Evolutionary conservation across 2,888 invertebrate genomes (phyloP).

Genomic region (Hemaris fuciformis): DNA sequence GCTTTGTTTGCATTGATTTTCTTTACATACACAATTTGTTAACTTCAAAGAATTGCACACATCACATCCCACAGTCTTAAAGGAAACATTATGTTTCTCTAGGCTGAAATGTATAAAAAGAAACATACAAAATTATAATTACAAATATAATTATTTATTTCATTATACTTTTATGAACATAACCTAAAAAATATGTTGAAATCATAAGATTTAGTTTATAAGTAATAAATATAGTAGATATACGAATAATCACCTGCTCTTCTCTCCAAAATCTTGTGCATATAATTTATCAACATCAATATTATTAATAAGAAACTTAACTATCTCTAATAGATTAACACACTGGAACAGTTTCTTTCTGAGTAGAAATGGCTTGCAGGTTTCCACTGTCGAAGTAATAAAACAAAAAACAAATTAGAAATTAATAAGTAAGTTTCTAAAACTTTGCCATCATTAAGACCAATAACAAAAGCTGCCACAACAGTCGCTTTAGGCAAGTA

Average conservation of each 20-base stretch:
- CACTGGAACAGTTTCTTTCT: conserved; percentile 65
- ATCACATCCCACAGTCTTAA: conserved; percentile 43
- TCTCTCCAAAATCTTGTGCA: conserved; percentile 41
- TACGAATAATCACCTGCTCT: conserved; percentile 42
- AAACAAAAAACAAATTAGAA: conserved; percentile 9
- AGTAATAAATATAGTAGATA: too few relatives aligned
- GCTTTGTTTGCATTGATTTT: conserved; percentile 22
- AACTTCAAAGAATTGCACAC: conserved; percentile 45
- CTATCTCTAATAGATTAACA: conserved; percentile 63
- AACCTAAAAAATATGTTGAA: not conserved
- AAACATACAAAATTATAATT: too few relatives aligned
- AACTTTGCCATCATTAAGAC: too few relatives aligned
- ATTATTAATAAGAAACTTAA: conserved; percentile 58
- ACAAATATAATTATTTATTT: too few relatives aligned
- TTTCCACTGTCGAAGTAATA: conserved; percentile 62
- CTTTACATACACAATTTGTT: conserved; percentile 48
- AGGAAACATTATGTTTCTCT: conserved; percentile 28
- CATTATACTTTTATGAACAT: not conserved
- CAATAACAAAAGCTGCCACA: too few relatives aligned
- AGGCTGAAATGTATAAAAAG: conserved; percentile 30
- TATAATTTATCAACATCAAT: conserved; percentile 60
- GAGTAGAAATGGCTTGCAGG: conserved; percentile 62
- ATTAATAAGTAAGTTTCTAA: not conserved
- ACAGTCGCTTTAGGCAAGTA: too few relatives aligned
- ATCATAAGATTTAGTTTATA: not conserved